phyloP scores from a whole-genome alignment of 2,888 invertebrate genomes.

The Agapostemon virescens region DNA sequence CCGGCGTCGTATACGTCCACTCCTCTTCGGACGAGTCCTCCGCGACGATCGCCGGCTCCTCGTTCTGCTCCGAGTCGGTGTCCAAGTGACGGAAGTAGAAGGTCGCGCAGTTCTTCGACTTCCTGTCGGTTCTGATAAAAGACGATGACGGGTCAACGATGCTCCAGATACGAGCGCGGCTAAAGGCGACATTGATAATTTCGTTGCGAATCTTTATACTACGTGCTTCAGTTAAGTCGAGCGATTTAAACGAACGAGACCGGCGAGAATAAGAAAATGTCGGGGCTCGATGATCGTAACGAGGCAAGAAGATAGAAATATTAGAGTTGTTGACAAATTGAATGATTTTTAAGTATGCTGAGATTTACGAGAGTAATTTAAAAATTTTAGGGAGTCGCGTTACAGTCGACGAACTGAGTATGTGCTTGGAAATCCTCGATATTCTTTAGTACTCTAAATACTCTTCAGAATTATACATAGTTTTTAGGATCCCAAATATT shows the following conservation, averaged over 20 bases:
- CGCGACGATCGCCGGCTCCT: slow-evolving; percentile 80
- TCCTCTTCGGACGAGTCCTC: slow-evolving; percentile 85
- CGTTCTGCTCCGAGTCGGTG: slow-evolving; percentile 87
- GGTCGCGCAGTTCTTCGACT: slow-evolving; percentile 90
- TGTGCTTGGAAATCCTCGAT: too few relatives aligned
- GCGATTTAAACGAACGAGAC: neutral
- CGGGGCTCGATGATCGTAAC: neutral
- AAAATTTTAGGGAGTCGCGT: too few relatives aligned
- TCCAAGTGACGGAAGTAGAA: slow-evolving; percentile 94
- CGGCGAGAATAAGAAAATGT: neutral
- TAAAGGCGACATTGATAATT: neutral
- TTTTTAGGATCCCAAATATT: too few relatives aligned
- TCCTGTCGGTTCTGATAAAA: slow-evolving; percentile 84
- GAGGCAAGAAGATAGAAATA: too few relatives aligned
- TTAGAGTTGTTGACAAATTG: too few relatives aligned
- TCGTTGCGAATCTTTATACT: neutral
- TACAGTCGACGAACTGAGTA: too few relatives aligned
- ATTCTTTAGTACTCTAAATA: too few relatives aligned
- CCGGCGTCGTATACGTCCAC: slow-evolving; percentile 84
- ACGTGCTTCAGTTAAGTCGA: neutral
- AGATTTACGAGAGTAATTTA: too few relatives aligned
- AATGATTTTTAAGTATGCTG: too few relatives aligned
- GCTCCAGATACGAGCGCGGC: neutral
- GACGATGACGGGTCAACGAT: neutral
- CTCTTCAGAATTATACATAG: too few relatives aligned